Evolutionary conservation across 2,113 vertebrate species (phyloP).

Genomic region (Scomber japonicus): DNA sequence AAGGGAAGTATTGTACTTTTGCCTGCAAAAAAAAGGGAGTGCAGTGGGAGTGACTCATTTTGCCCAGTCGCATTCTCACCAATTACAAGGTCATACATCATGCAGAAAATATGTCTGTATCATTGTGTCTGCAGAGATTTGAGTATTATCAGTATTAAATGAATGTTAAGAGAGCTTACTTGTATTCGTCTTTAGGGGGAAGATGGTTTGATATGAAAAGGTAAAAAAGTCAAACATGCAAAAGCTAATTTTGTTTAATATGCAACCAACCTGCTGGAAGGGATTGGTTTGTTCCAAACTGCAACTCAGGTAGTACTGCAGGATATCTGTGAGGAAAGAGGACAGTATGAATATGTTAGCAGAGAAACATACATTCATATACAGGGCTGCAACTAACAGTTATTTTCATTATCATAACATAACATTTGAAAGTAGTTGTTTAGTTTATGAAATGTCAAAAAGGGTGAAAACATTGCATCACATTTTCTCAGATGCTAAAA

Average conservation of each 20-base stretch:
- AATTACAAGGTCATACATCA: constrained; percentile 44
- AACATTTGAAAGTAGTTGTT: no score
- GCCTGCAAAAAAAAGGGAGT: constrained; percentile 2
- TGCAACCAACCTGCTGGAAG: constrained; percentile 94
- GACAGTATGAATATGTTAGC: constrained; percentile 6
- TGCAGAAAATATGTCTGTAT: constrained; percentile 3
- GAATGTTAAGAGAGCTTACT: neutral
- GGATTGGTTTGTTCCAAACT: constrained; percentile 90
- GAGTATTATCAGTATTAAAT: neutral
- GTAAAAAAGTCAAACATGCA: neutral
- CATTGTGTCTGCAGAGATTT: neutral
- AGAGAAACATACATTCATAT: neutral
- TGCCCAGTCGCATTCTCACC: constrained; percentile 48
- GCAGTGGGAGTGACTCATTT: constrained; percentile 40
- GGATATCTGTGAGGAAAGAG: constrained; percentile 84
- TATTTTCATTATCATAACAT: no score
- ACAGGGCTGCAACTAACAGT: no score
- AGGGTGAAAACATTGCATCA: no score
- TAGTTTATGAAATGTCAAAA: no score
- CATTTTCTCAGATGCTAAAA: no score
- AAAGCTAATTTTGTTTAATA: neutral
- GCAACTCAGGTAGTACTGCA: constrained; percentile 94
- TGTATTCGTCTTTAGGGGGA: neutral
- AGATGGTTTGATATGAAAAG: neutral
- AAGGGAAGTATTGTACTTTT: constrained; percentile 47